Evolutionary conservation across 2,797 vertebrate species (phyloP).

Genomic region (Ceyx erithaca): DNA sequence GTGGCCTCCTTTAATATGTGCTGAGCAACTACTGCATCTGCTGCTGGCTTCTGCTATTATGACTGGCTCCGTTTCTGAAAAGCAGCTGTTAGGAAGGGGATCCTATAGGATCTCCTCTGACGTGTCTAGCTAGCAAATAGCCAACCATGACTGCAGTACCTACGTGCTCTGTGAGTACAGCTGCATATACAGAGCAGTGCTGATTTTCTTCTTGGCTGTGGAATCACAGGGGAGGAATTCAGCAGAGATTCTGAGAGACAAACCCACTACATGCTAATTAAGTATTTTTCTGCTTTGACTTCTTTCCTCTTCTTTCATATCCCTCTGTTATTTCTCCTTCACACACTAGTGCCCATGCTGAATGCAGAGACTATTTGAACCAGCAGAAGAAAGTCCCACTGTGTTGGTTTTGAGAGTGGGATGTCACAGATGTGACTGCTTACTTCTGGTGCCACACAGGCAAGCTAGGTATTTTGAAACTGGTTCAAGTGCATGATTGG

Average conservation of each 20-base stretch:
- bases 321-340: background rate
- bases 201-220: background rate
- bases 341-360: background rate
- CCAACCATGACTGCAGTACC: background rate
- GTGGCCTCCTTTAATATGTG: background rate
- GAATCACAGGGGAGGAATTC: slow-evolving; percentile 5
- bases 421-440: background rate
- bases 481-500: background rate
- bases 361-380: background rate
- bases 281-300: slow-evolving; percentile 17
- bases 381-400: background rate
- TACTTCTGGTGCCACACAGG: background rate
- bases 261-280: background rate
- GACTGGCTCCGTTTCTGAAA: background rate
- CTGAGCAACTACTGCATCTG: background rate
- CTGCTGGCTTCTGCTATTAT: background rate
- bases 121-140: background rate
- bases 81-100: slow-evolving; percentile 5
- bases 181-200: background rate
- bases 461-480: background rate
- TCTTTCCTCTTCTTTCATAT: slow-evolving; percentile 1
- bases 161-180: background rate
- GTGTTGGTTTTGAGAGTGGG: background rate
- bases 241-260: slow-evolving; percentile 10
- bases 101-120: slow-evolving; percentile 23